Evolutionary conservation across 2,113 vertebrate genomes (phyloP), one percentile per base, ranked within the genome.

Genomic region (Aramus guarauna): DNA sequence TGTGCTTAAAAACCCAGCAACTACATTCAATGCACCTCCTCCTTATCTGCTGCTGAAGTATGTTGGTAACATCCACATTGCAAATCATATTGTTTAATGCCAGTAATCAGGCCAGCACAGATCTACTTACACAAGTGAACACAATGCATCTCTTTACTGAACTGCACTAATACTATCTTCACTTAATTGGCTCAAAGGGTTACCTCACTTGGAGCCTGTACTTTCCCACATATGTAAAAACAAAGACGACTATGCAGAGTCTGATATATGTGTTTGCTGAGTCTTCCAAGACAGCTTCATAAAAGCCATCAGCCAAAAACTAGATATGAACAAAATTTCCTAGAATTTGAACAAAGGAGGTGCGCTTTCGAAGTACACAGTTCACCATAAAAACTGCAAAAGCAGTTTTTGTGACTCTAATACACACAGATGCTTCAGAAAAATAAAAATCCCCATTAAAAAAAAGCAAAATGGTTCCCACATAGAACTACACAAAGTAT

Each of bases 111-210:
- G 67, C 52, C 81, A 63, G 58, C 34, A 68, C 29, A 93, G 20
- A 76, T 77, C 86, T 52, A 85, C 66, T 90, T 91, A 76, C 17
- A 81, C 36, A 90, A 85, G 58, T 19, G 55, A 92, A 45, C 59
- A 73, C 23, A 59, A 60, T 16, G 15, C n/a, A 13, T 41, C 67
- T 87, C 76, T 85, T 66, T 37, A 84, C n/a, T 64, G 36, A 95
- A 48, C 34, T 72, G 58, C 47, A 71, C 26, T 87, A 91, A 63
- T n/a, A 41, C 34, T 15, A 26, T 64, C 67, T 92, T 92, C 52
- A 36, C 32, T 95, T 97, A 98, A 96, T 41, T 92, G 88, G 87
- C 69, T 94, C 68, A 62, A 75, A 64, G 39, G 1, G 17, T 85
- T 91, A 76, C 34, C 53, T 92, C 45, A n/a, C 24, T 64, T 45